phyloP scores from a whole-genome alignment of 2,888 invertebrate species.

The Seladonia tumulorum region DNA sequence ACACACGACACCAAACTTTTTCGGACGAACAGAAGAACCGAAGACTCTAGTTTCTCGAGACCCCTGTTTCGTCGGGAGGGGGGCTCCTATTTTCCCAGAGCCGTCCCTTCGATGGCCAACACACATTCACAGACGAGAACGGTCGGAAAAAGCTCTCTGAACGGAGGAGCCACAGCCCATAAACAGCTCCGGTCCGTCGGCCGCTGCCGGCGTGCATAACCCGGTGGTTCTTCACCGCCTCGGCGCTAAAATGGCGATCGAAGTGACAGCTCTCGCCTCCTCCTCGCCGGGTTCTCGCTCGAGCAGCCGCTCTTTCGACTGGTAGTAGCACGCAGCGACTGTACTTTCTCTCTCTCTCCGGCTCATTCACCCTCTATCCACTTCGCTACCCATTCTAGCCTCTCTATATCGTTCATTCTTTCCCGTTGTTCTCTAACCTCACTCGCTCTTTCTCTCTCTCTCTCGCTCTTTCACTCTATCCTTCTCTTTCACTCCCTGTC shows the following conservation, averaged over 20 bases:
- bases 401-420: conserved; percentile 32
- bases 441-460: conserved; percentile 22
- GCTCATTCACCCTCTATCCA: conserved; percentile 34
- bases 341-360: conserved; percentile 38
- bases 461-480: conserved; percentile 31
- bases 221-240: conserved; percentile 70
- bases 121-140: conserved; percentile 37
- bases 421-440: conserved; percentile 38
- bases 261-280: conserved; percentile 80
- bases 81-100: neutral
- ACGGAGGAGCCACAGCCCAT: conserved; percentile 53
- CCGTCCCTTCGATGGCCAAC: neutral
- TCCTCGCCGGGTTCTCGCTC: conserved; percentile 49
- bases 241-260: conserved; percentile 84
- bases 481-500: conserved; percentile 32
- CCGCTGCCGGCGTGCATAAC: conserved; percentile 78
- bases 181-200: conserved; percentile 74
- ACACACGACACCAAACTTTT: neutral
- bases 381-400: conserved; percentile 7
- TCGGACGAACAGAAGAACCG: conserved; percentile 22
- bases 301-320: conserved; percentile 55
- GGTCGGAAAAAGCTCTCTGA: conserved; percentile 27
- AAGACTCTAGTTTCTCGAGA: neutral
- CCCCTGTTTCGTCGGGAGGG: neutral
- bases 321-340: conserved; percentile 42